phyloP scores from a whole-genome alignment of 1,140 invertebrate species.

The Thaumetopoea pityocampa region DNA sequence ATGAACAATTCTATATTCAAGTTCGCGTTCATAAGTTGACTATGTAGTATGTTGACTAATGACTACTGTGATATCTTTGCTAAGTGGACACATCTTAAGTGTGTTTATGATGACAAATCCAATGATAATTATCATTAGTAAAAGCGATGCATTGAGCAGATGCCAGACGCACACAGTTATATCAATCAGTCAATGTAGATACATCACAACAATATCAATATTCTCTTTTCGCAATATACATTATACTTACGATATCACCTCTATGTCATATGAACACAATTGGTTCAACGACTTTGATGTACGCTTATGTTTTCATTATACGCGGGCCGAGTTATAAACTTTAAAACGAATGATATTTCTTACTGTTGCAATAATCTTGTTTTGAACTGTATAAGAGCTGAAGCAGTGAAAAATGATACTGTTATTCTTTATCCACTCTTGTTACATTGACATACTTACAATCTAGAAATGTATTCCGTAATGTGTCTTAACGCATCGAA shows the following conservation, averaged over 20 bases:
- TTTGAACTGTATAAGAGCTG: conserved; percentile 40
- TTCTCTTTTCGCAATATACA: conserved; percentile 54
- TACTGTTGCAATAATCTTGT: conserved; percentile 52
- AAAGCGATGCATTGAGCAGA: conserved; percentile 51
- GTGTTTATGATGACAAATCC: conserved; percentile 10
- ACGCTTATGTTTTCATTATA: conserved; percentile 52
- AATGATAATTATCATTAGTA: conserved; percentile 55
- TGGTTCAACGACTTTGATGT: conserved; percentile 51
- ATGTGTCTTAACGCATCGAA: conserved; percentile 14
- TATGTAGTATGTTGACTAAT: no score
- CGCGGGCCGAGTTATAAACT: conserved; percentile 54
- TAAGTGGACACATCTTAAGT: conserved; percentile 1
- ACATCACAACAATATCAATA: conserved; percentile 49
- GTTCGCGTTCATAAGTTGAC: no score
- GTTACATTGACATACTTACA: conserved; percentile 22
- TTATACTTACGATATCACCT: conserved; percentile 57
- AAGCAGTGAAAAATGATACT: conserved; percentile 35
- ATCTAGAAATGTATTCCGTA: background rate
- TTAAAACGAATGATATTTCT: conserved; percentile 51
- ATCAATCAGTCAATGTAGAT: conserved; percentile 53
- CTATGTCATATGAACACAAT: conserved; percentile 40
- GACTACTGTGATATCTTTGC: conserved; percentile 2
- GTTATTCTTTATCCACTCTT: conserved; percentile 41
- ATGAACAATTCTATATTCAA: no score
- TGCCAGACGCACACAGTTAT: conserved; percentile 35